phyloP scores from a whole-genome alignment of 2,113 vertebrate species.

The Anarrhichthys ocellatus region DNA sequence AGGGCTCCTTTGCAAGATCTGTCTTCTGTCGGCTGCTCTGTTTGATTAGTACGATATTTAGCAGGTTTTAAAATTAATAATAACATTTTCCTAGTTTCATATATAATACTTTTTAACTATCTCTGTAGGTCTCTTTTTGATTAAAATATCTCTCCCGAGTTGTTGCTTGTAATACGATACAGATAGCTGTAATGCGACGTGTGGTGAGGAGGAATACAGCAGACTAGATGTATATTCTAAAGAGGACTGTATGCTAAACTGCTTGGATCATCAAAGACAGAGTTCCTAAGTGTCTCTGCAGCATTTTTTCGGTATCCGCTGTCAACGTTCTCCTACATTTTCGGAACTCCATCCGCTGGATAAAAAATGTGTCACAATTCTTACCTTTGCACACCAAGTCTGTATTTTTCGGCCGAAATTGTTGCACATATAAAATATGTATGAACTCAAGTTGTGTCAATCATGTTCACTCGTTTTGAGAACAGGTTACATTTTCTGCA shows the following conservation, averaged over 20 bases:
- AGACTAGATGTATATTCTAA: constrained; percentile 45
- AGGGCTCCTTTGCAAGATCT: constrained; percentile 46
- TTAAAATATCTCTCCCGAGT: constrained; percentile 72
- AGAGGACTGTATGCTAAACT: constrained; percentile 48
- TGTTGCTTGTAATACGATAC: constrained; percentile 61
- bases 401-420: neutral
- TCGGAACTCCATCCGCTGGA: constrained; percentile 7
- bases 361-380: neutral
- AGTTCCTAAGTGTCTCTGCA: constrained; percentile 41
- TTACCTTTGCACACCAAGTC: neutral
- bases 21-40: constrained; percentile 59
- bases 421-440: neutral
- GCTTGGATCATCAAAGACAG: constrained; percentile 56
- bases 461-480: too few species aligned
- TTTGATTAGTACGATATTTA: constrained; percentile 70
- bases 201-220: constrained; percentile 21
- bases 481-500: too few species aligned
- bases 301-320: constrained; percentile 42
- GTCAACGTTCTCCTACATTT: constrained; percentile 42
- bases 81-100: constrained; percentile 65
- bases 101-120: constrained; percentile 68
- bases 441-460: neutral
- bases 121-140: constrained; percentile 68
- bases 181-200: constrained; percentile 59
- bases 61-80: constrained; percentile 75